These are phyloP conservation scores for Saturnia pavonia DNA, from an alignment of 2,888 invertebrate species.

Conservation along the genomic window DNA sequence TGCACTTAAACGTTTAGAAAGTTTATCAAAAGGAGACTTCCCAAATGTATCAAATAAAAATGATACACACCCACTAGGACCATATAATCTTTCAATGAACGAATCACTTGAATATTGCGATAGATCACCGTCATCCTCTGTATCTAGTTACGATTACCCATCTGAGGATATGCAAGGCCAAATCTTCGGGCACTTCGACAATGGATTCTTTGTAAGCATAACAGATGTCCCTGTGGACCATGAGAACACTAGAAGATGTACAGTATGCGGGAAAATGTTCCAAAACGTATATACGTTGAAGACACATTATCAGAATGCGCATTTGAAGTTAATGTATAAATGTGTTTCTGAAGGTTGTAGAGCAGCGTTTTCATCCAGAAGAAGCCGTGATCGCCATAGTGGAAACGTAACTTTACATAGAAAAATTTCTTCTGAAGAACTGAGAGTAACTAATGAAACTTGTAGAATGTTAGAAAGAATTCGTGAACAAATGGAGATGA, in stretches of 20 bases:
- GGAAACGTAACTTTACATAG: slow-evolving; percentile 95
- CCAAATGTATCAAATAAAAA: slow-evolving; percentile 68
- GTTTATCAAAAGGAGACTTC: slow-evolving; percentile 89
- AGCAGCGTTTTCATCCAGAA: slow-evolving; percentile 96
- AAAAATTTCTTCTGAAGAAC: slow-evolving; percentile 89
- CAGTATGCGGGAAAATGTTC: slow-evolving; percentile 95
- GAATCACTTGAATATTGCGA: slow-evolving; percentile 69
- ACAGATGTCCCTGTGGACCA: slow-evolving; percentile 94
- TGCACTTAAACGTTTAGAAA: slow-evolving; percentile 89
- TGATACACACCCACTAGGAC: slow-evolving; percentile 53
- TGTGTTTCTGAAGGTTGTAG: slow-evolving; percentile 97
- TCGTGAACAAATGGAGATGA: slow-evolving; percentile 89
- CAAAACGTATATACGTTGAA: slow-evolving; percentile 96
- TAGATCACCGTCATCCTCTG: slow-evolving; percentile 83
- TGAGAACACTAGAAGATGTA: slow-evolving; percentile 95
- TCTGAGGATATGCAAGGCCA: slow-evolving; percentile 84
- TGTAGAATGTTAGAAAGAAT: slow-evolving; percentile 80
- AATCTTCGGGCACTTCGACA: slow-evolving; percentile 87
- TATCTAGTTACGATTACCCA: slow-evolving; percentile 81
- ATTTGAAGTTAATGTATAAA: slow-evolving; percentile 96
- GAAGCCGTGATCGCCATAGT: slow-evolving; percentile 95
- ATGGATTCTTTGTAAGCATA: slow-evolving; percentile 86
- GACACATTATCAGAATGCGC: slow-evolving; percentile 97
- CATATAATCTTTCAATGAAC: slow-evolving; percentile 66
- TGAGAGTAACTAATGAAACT: slow-evolving; percentile 62